Percentiles rank a stretch among this genome's conserved stretches.
Evolutionary conservation across 1,140 invertebrate species (phyloP).

Genomic region (Acyrthosiphon pisum): DNA sequence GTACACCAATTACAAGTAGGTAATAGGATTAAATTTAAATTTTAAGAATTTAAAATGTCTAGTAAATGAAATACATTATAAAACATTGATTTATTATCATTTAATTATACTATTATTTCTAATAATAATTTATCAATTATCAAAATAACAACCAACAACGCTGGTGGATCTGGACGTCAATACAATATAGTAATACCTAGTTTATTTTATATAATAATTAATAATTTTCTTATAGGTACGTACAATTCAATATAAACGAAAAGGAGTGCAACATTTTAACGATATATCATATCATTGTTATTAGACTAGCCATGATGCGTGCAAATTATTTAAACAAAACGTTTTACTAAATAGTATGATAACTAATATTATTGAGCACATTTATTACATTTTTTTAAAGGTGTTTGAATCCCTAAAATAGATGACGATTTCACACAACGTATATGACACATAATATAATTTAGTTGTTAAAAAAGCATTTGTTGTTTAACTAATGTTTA

Average conservation of each 20-base stretch:
- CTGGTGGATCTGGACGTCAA: constrained; percentile 22
- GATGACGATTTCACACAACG: background rate
- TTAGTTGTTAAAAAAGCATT: background rate
- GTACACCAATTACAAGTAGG: too few relatives aligned
- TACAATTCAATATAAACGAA: background rate
- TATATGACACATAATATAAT: background rate
- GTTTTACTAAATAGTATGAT: background rate
- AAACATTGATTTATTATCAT: constrained; percentile 22
- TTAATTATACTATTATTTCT: constrained; percentile 33
- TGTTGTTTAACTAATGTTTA: background rate
- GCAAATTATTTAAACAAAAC: background rate
- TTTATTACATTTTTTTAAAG: background rate
- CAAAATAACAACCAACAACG: constrained; percentile 45
- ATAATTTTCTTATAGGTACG: constrained; percentile 22
- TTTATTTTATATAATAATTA: constrained; percentile 28
- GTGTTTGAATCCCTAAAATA: background rate
- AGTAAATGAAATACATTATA: background rate
- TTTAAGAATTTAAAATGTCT: background rate
- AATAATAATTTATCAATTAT: constrained; percentile 25
- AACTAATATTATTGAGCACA: constrained; percentile 2
- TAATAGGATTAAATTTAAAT: background rate
- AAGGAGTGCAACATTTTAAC: background rate
- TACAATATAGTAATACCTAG: background rate
- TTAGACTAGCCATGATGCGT: background rate
- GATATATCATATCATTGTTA: background rate